Evolutionary conservation across 2,888 invertebrate genomes (phyloP).

Genomic region (Coremacera marginata): DNA sequence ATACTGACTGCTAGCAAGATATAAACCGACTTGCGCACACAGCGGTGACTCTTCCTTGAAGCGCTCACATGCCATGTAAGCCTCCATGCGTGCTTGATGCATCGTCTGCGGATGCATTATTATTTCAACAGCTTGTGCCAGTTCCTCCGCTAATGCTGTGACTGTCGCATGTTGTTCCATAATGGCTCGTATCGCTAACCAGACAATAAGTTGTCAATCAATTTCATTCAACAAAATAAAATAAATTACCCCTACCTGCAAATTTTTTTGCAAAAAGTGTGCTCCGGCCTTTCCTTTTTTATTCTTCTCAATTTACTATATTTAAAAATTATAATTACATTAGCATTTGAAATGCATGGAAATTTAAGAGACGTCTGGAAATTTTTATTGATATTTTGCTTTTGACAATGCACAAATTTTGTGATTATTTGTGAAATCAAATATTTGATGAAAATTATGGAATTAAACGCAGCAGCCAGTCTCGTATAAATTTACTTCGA

Average conservation of each 20-base stretch:
- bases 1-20: slow-evolving; percentile 81
- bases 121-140: slow-evolving; percentile 84
- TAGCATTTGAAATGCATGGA: not conserved
- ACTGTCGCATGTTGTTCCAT: slow-evolving; percentile 66
- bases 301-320: slow-evolving; percentile 1
- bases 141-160: slow-evolving; percentile 75
- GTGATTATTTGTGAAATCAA: slow-evolving; percentile 43
- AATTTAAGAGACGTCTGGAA: not conserved
- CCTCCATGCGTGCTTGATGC: slow-evolving; percentile 82
- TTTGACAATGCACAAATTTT: slow-evolving; percentile 44
- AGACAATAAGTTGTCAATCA: not conserved
- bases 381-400: not conserved
- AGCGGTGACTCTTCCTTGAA: slow-evolving; percentile 79
- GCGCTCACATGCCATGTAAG: slow-evolving; percentile 86
- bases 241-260: not conserved
- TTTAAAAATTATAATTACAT: not conserved
- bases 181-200: not conserved
- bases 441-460: slow-evolving; percentile 19
- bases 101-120: slow-evolving; percentile 84
- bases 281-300: not conserved
- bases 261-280: slow-evolving; percentile 8
- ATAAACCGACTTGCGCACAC: slow-evolving; percentile 87
- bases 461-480: not conserved
- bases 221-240: slow-evolving; percentile 4
- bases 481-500: slow-evolving; percentile 22